Evolutionary conservation across 2,888 invertebrate species (phyloP).

Genomic region (Drosophila seclusa): DNA sequence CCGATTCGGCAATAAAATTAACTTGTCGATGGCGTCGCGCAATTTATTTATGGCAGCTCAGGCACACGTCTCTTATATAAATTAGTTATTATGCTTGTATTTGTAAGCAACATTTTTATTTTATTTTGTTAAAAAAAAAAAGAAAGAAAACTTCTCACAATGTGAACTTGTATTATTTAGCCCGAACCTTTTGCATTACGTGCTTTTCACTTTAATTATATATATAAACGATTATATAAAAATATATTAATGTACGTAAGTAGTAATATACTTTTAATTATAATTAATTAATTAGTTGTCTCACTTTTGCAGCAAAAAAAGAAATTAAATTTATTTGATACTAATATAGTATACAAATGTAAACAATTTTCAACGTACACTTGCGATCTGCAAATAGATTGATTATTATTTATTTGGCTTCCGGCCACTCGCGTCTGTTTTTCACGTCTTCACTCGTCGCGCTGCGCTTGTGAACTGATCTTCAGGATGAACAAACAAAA

Average conservation of each 20-base stretch:
- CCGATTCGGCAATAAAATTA: constrained; percentile 54
- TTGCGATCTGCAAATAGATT: constrained; percentile 11
- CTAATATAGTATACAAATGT: constrained; percentile 1
- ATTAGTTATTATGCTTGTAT: constrained; percentile 1
- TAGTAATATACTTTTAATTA: neutral
- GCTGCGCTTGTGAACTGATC: constrained; percentile 49
- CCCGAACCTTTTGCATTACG: neutral
- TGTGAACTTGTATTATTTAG: neutral
- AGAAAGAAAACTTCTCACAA: neutral
- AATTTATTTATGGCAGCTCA: constrained; percentile 55
- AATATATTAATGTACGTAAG: neutral
- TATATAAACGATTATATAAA: neutral
- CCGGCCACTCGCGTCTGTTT: constrained; percentile 17
- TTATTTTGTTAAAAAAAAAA: neutral
- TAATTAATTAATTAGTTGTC: neutral
- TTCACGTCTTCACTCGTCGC: constrained; percentile 52
- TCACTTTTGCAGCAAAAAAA: neutral
- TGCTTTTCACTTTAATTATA: neutral
- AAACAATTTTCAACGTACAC: constrained; percentile 34
- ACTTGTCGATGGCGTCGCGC: constrained; percentile 41
- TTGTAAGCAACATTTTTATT: neutral
- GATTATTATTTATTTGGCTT: constrained; percentile 6
- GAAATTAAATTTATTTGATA: neutral
- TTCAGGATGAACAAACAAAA: constrained; percentile 33
- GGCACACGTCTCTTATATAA: constrained; percentile 29